These are phyloP conservation scores for Ochotona curzoniae DNA, from an alignment of 2,113 vertebrate genomes.

Conservation along the genomic window DNA sequence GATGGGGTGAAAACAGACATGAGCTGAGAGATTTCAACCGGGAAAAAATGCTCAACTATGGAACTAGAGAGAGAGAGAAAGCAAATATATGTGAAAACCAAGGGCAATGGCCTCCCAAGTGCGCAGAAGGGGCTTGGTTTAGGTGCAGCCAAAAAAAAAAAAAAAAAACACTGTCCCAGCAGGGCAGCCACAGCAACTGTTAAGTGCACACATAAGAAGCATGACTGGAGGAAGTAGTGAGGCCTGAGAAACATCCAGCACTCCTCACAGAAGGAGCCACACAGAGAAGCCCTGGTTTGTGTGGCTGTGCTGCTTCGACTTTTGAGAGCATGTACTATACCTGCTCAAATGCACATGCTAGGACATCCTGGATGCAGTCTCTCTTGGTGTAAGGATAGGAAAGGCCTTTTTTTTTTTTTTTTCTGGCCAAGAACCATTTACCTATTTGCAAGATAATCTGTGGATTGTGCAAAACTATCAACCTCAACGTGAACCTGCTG, in stretches of 20 bases:
- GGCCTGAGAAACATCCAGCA: too few relatives aligned
- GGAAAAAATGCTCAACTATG: not conserved
- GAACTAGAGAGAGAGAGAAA: conserved; percentile 34
- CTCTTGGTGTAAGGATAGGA: not conserved
- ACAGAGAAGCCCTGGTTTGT: not conserved
- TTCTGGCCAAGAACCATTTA: too few relatives aligned
- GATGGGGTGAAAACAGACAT: not conserved
- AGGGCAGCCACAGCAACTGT: too few relatives aligned
- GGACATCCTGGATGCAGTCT: not conserved
- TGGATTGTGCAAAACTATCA: too few relatives aligned
- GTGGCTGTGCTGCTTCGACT: not conserved
- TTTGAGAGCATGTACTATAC: not conserved
- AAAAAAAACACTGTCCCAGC: not conserved
- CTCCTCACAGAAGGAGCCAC: not conserved
- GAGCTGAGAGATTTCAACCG: not conserved
- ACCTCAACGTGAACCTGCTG: too few relatives aligned
- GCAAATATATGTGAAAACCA: not conserved
- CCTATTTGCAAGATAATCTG: too few relatives aligned
- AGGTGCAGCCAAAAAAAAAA: not conserved
- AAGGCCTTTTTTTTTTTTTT: too few relatives aligned
- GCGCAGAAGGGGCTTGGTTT: not conserved
- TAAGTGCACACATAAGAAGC: too few relatives aligned
- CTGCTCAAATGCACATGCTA: not conserved
- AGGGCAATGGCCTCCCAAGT: not conserved
- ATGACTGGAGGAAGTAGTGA: too few relatives aligned